phyloP scores from a whole-genome alignment of 2,888 invertebrate genomes.

The Drosophila kambysellisi region DNA sequence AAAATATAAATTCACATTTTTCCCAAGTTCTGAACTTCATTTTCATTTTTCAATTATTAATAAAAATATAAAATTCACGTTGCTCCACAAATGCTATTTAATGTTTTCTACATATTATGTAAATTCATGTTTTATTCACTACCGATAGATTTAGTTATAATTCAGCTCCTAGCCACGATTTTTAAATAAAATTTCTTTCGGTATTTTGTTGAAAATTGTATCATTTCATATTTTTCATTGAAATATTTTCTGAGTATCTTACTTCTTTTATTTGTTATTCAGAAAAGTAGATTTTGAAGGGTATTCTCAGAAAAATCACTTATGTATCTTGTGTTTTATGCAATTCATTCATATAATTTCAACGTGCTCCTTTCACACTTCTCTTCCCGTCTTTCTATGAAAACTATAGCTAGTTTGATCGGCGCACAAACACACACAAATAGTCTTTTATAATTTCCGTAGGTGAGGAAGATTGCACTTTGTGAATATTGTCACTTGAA shows the following conservation, averaged over 20 bases:
- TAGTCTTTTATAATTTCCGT: not conserved
- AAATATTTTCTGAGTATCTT: not conserved
- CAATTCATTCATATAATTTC: conserved; percentile 24
- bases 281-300: not conserved
- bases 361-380: not conserved
- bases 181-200: not conserved
- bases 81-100: not conserved
- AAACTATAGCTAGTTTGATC: not conserved
- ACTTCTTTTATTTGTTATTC: not conserved
- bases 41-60: not conserved
- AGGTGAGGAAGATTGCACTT: not conserved
- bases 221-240: not conserved
- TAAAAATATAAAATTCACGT: not conserved
- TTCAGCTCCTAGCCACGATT: not conserved
- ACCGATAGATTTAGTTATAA: not conserved
- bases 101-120: not conserved
- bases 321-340: conserved; percentile 11
- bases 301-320: not conserved
- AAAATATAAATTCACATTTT: not conserved
- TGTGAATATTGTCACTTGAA: not conserved
- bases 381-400: not conserved
- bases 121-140: not conserved
- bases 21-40: not conserved
- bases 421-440: not conserved
- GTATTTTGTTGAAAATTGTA: not conserved